Conservation (phyloP, 2,797 vertebrate species). For the Syndactyla subalaris region DNA sequence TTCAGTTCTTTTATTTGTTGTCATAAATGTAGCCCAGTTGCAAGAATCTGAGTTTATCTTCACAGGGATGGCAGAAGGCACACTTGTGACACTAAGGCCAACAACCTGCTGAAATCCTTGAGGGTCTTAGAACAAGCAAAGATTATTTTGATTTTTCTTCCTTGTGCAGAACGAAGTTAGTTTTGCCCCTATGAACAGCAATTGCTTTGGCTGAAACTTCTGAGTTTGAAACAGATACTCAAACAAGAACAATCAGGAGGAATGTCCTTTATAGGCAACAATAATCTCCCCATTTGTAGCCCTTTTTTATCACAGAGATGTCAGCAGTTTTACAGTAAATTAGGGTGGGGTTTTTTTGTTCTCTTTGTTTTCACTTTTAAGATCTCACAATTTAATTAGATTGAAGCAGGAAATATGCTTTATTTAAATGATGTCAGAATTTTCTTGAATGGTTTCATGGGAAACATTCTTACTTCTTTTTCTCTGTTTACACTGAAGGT, state of each 20-base stretch:
- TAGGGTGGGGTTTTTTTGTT: neutral
- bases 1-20: neutral
- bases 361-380: neutral
- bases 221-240: neutral
- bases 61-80: neutral
- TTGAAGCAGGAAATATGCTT: neutral
- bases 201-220: neutral
- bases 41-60: neutral
- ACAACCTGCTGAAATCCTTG: neutral
- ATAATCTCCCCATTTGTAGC: neutral
- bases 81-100: neutral
- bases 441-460: conserved; percentile 17
- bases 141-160: neutral
- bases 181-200: neutral
- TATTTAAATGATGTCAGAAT: neutral
- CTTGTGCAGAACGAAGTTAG: neutral
- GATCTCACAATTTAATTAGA: neutral
- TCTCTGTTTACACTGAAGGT: neutral
- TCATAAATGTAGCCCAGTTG: neutral
- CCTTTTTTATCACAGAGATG: neutral
- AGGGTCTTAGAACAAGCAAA: neutral
- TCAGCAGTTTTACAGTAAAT: neutral
- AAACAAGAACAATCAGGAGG: neutral
- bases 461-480: conserved; percentile 18
- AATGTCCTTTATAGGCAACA: neutral